These are phyloP conservation scores for Pollimyrus isidori DNA, from an alignment of 2,113 vertebrate genomes.

Conservation along the genomic window DNA sequence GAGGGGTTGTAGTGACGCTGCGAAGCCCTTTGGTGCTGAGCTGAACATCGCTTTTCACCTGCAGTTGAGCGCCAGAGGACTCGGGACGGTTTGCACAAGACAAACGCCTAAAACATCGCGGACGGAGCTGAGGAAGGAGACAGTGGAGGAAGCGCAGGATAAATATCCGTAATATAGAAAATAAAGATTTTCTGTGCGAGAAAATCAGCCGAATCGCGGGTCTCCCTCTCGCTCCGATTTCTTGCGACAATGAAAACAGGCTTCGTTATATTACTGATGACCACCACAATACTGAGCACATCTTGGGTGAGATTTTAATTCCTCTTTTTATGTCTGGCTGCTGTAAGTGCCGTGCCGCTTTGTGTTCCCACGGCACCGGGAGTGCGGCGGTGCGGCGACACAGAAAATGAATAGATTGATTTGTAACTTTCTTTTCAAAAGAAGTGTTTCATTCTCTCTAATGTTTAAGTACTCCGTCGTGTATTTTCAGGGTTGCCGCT, in stretches of 20 bases:
- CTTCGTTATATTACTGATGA: conserved; percentile 56
- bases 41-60: conserved; percentile 57
- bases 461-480: background rate
- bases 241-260: conserved; percentile 59
- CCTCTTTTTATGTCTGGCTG: background rate
- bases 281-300: conserved; percentile 52
- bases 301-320: conserved; percentile 53
- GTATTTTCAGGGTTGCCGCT: background rate
- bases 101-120: conserved; percentile 42
- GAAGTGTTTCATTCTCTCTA: background rate
- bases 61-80: conserved; percentile 54
- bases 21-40: conserved; percentile 60
- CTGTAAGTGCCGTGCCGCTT: conserved; percentile 21
- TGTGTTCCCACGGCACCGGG: background rate
- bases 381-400: background rate
- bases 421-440: background rate
- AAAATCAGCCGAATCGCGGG: conserved; percentile 32
- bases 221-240: conserved; percentile 41
- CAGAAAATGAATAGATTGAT: background rate
- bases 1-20: conserved; percentile 62
- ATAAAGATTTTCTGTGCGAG: conserved; percentile 25
- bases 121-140: conserved; percentile 22
- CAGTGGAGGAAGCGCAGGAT: conserved; percentile 30
- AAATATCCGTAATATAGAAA: conserved; percentile 18
- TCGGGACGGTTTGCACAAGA: conserved; percentile 38